Evolutionary conservation across 1,140 invertebrate genomes (phyloP).

Genomic region (Helicoverpa zea): DNA sequence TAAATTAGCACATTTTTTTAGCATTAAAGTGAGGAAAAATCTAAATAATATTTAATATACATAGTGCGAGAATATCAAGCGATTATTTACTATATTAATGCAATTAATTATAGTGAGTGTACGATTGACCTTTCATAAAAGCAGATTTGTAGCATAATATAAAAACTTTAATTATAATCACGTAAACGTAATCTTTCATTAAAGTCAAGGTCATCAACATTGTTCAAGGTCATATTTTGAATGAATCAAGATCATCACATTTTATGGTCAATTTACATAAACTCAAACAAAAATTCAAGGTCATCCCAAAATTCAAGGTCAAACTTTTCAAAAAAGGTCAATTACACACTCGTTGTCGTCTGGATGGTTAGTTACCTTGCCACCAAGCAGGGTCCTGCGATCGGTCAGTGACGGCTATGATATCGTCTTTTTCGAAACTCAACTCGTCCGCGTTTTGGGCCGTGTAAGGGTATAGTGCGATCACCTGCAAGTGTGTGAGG

Average conservation of each 20-base stretch:
- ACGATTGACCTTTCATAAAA: neutral
- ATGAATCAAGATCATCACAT: neutral
- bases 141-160: no score
- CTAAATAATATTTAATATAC: no score
- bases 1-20: no score
- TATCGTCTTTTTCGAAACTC: conserved; percentile 97
- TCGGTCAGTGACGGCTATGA: conserved; percentile 96
- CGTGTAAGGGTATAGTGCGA: conserved; percentile 96
- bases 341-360: neutral
- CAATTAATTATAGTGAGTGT: no score
- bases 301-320: neutral
- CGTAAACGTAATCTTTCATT: no score
- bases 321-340: neutral
- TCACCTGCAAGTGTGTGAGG: conserved; percentile 90
- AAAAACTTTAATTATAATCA: no score
- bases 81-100: no score
- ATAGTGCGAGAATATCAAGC: no score
- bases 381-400: conserved; percentile 98
- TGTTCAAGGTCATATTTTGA: neutral
- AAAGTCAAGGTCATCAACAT: no score
- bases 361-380: conserved; percentile 86
- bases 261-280: neutral
- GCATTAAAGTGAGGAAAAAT: no score
- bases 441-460: conserved; percentile 98
- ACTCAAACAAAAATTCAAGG: no score